A percentile compares a stretch with the other conserved stretches of the same genome.
Conservation (phyloP, 2,797 vertebrate genomes). For the Apogon hyalosoma region DNA sequence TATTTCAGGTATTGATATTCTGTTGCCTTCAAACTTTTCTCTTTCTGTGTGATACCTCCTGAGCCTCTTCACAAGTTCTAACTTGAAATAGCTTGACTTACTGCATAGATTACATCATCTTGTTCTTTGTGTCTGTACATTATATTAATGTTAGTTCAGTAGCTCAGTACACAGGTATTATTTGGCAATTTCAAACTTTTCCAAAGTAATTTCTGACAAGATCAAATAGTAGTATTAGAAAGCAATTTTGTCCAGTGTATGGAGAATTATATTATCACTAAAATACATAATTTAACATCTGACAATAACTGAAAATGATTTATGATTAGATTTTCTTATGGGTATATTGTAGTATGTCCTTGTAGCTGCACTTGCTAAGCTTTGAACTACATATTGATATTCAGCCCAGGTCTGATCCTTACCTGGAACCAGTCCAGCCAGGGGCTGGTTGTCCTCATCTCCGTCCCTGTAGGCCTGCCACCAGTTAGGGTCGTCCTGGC, state of each 20-base stretch:
- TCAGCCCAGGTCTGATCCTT: conserved; percentile 32
- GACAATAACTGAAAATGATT: neutral
- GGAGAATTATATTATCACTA: neutral
- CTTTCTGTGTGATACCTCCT: too few relatives aligned
- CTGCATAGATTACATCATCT: too few relatives aligned
- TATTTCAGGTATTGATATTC: too few relatives aligned
- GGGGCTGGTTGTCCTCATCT: conserved; percentile 96
- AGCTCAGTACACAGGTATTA: too few relatives aligned
- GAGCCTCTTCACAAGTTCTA: too few relatives aligned
- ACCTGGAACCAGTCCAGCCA: conserved; percentile 97
- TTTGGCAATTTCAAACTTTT: too few relatives aligned
- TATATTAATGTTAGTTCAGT: too few relatives aligned
- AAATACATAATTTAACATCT: neutral
- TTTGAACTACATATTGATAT: conserved; percentile 24
- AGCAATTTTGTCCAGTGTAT: too few relatives aligned
- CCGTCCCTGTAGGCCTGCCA: conserved; percentile 99
- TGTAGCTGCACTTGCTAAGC: conserved; percentile 1
- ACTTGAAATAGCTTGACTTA: too few relatives aligned
- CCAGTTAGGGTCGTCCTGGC: conserved; percentile 98
- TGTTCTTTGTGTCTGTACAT: too few relatives aligned
- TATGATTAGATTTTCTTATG: neutral
- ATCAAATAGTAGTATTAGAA: neutral
- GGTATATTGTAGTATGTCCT: neutral
- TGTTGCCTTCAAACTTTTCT: too few relatives aligned
- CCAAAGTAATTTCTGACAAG: too few relatives aligned